Base-by-base conservation (phyloP, 2,113 vertebrate genomes). In the Pedetes capensis region DNA sequence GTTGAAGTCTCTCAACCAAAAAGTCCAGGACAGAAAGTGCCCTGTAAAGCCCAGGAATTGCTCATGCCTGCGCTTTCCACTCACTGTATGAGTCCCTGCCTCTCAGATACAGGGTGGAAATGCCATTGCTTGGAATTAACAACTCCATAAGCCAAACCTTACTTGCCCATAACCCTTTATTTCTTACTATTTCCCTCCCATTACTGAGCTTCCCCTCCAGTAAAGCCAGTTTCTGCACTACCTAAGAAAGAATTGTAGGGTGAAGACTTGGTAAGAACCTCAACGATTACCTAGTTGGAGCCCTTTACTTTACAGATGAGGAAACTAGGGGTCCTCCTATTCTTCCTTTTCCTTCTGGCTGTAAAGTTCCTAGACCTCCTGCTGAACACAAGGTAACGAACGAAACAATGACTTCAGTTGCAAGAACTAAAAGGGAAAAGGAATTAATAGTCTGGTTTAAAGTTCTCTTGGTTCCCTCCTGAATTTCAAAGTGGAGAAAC, bases 1-100 rank as follows among this genome's bases (percentile, higher is more conserved):
- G 34, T 34, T 49, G 57, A 93, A 76, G 22, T 93, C 80, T 94
- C 64, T 95, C 95, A 93, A 6, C 87, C 84, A 89, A 94, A 61
- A 94, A 82, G 87, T 55, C 25, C 34, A 55, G 93, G 83, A 96
- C 79, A 71, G 86, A 87, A 78, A 66, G 49, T 53, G 16, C 53
- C 74, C 27, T 42, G 20, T 37, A 34, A 49, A 71, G 11, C 32
- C 49, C 42, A 66, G 20, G 64, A 72, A 25, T 29, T 32, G 23
- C 29, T 37, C 32, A 12, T 44, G 64, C 42, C 49, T 9, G 4
- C 71, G 75, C 14, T 8, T 22, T 39, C 32, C 32, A 18, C 29
- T 87, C 80, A 14, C 53, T 9, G 71, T 53, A 18, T 7, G 49
- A 69, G 7, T 71, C 49, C 78, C 75, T 76, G 59, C 27, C 9